Conservation (phyloP, 2,888 invertebrate genomes). For the Synanthedon myopaeformis region DNA sequence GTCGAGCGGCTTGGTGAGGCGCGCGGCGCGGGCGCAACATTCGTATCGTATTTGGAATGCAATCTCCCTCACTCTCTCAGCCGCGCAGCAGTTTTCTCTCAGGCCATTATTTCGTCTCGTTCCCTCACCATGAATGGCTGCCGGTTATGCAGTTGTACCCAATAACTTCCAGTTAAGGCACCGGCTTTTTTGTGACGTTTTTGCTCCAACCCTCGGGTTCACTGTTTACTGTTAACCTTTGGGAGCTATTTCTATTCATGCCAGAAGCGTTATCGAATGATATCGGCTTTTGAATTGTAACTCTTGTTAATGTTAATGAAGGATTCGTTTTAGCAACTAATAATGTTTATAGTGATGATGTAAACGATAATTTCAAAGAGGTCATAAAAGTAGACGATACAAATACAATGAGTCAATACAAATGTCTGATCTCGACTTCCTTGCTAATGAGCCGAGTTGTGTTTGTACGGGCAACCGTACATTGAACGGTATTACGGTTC, state of each 20-base stretch:
- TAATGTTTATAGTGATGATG: background rate
- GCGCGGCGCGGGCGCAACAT: constrained; percentile 23
- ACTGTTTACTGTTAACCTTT: constrained; percentile 16
- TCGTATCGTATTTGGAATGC: constrained; percentile 45
- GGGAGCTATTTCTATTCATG: background rate
- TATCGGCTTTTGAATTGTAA: background rate
- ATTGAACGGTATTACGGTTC: too few species aligned
- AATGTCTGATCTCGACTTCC: background rate
- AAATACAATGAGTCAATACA: background rate
- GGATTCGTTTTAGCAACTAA: background rate
- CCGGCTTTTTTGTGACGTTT: constrained; percentile 27
- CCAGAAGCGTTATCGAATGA: constrained; percentile 1
- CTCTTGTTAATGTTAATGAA: background rate
- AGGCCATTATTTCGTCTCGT: constrained; percentile 34
- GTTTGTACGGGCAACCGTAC: too few species aligned
- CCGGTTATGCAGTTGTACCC: constrained; percentile 26
- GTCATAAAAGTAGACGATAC: background rate
- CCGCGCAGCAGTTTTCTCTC: constrained; percentile 38
- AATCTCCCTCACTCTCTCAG: constrained; percentile 63
- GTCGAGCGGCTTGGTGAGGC: constrained; percentile 8
- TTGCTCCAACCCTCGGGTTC: constrained; percentile 21
- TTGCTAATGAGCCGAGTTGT: background rate
- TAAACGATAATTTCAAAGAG: background rate
- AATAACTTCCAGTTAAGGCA: constrained; percentile 22
- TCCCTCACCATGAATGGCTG: constrained; percentile 47